Conservation (phyloP, 2,888 invertebrate species). For the Dastarcus helophoroides region DNA sequence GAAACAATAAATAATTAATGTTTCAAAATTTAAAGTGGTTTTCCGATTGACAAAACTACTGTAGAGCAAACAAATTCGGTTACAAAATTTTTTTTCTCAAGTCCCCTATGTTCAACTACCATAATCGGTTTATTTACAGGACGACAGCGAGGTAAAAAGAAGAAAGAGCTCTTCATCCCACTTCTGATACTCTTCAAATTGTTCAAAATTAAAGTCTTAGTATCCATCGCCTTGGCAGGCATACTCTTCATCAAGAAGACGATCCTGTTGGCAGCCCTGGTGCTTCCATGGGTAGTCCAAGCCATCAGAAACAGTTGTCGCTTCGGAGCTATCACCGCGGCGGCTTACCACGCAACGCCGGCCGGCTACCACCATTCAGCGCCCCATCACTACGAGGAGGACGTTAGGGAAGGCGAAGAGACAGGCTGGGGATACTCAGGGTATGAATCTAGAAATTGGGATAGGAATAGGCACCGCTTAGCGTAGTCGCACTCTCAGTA, state of each 20-base stretch:
- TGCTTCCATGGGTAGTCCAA: slow-evolving; percentile 48
- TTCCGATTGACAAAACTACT: no score
- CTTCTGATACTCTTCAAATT: slow-evolving; percentile 41
- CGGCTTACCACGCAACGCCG: slow-evolving; percentile 22
- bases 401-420: slow-evolving; percentile 6
- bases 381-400: slow-evolving; percentile 13
- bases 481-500: no score
- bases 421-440: slow-evolving; percentile 11
- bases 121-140: no score
- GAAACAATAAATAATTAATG: no score
- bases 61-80: no score
- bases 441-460: slow-evolving; percentile 9
- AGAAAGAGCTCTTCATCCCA: slow-evolving; percentile 40
- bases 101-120: no score
- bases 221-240: slow-evolving; percentile 48
- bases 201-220: slow-evolving; percentile 45
- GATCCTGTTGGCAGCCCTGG: slow-evolving; percentile 46
- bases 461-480: slow-evolving; percentile 7
- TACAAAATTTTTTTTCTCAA: no score
- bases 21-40: no score
- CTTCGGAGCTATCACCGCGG: no score
- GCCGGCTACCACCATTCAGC: slow-evolving; percentile 16
- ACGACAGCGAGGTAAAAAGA: slow-evolving; percentile 21
- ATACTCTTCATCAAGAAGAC: slow-evolving; percentile 56
- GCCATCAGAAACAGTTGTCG: slow-evolving; percentile 43